Conservation (phyloP, 1,140 invertebrate species). For the Listronotus oregonensis region DNA sequence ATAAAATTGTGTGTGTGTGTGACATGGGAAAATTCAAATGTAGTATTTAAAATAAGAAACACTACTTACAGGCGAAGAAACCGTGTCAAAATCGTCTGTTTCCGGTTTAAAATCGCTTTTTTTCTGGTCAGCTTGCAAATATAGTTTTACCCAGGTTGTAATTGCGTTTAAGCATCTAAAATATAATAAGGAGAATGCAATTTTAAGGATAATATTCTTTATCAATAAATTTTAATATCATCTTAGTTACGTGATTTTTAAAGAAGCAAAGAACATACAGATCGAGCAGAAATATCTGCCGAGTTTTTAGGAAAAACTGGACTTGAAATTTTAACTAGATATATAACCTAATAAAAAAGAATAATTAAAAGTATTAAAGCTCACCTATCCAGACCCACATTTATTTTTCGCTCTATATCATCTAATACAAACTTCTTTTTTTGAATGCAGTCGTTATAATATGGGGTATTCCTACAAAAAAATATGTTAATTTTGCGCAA, state of each 20-base stretch:
- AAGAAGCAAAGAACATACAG: no score
- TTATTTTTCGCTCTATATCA: slow-evolving; percentile 90
- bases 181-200: slow-evolving; percentile 24
- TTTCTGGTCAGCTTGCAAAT: slow-evolving; percentile 92
- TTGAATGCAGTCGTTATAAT: slow-evolving; percentile 84
- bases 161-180: slow-evolving; percentile 81
- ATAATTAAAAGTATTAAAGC: no score
- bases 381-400: slow-evolving; percentile 81
- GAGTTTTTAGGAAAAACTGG: background rate
- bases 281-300: no score
- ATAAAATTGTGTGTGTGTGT: no score
- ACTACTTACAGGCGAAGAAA: slow-evolving; percentile 68
- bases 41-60: slow-evolving; percentile 16
- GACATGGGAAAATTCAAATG: no score
- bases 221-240: no score
- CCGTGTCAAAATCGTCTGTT: slow-evolving; percentile 74
- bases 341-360: no score
- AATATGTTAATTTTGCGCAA: no score
- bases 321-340: no score
- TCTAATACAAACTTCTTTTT: slow-evolving; percentile 86
- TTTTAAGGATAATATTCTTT: background rate
- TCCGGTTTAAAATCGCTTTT: slow-evolving; percentile 97
- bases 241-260: no score
- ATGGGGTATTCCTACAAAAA: slow-evolving; percentile 77
- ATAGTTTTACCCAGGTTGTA: slow-evolving; percentile 88